These are phyloP conservation scores for Pammene aurita DNA, from an alignment of 2,888 invertebrate species.

Conservation along the genomic window DNA sequence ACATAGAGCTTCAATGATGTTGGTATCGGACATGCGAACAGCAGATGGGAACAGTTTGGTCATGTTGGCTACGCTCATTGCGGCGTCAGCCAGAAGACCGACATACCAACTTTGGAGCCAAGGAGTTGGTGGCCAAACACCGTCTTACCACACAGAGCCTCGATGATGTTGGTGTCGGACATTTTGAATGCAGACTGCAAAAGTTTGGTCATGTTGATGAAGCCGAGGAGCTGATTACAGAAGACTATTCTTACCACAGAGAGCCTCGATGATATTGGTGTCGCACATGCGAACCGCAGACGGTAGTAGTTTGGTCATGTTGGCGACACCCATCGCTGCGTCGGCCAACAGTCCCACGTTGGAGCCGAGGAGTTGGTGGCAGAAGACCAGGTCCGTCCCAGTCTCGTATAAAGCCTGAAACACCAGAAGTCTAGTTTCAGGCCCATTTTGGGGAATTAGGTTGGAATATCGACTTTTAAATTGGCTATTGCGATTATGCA, in stretches of 20 bases:
- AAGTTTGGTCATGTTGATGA: no score
- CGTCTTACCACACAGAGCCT: conserved; percentile 4
- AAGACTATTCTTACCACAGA: conserved; percentile 58
- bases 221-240: no score
- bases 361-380: conserved; percentile 71
- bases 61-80: conserved; percentile 79
- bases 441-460: no score
- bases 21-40: conserved; percentile 75
- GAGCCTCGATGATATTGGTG: conserved; percentile 73
- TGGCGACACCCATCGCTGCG: conserved; percentile 76
- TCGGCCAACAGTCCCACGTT: conserved; percentile 71
- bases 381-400: conserved; percentile 73
- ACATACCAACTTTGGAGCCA: conserved; percentile 59
- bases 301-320: conserved; percentile 73
- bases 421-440: no score
- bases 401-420: conserved; percentile 71
- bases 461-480: no score
- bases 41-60: conserved; percentile 71
- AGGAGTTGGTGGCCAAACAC: conserved; percentile 75
- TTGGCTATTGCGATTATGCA: no score
- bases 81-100: conserved; percentile 71
- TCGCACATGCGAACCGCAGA: conserved; percentile 76
- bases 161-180: no score
- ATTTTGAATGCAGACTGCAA: no score
- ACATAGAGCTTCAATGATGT: conserved; percentile 72